phyloP scores from a whole-genome alignment of 2,113 vertebrate species.

The Scatophagus argus region DNA sequence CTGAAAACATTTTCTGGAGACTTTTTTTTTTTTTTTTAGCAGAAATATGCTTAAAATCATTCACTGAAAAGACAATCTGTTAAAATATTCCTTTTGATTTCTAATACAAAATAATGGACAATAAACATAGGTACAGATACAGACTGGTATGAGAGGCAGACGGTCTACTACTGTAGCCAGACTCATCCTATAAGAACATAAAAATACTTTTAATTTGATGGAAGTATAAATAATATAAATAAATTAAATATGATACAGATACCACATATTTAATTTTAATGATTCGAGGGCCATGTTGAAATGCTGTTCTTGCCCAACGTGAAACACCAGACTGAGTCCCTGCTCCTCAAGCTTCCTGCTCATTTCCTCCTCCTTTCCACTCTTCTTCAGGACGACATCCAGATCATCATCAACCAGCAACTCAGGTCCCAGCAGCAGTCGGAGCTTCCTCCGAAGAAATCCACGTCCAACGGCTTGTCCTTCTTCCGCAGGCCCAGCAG shows the following conservation, averaged over 20 bases:
- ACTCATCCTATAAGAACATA: not conserved
- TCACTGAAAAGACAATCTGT: not conserved
- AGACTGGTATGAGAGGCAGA: not conserved
- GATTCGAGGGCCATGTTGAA: not conserved
- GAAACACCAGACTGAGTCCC: not conserved
- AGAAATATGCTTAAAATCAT: not conserved
- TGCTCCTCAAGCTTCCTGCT: conserved; percentile 5
- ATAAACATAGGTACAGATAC: not conserved
- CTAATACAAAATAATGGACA: not conserved
- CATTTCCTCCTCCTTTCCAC: conserved; percentile 7
- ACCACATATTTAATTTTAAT: not conserved
- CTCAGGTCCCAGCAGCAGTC: conserved; percentile 84
- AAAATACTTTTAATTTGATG: too few species aligned
- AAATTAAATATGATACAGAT: not conserved
- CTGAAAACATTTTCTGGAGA: not conserved
- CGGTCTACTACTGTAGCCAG: not conserved
- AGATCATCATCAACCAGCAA: conserved; percentile 86
- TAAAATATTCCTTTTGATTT: not conserved
- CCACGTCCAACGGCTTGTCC: conserved; percentile 61
- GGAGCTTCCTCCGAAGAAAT: conserved; percentile 70
- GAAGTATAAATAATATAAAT: too few species aligned
- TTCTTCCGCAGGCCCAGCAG: conserved; percentile 77
- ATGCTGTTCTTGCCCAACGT: not conserved
- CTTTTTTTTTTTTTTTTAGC: not conserved
- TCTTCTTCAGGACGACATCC: conserved; percentile 86